These are phyloP conservation scores for Catagonus wagneri DNA, from an alignment of 2,113 vertebrate species.

Conservation along the genomic window DNA sequence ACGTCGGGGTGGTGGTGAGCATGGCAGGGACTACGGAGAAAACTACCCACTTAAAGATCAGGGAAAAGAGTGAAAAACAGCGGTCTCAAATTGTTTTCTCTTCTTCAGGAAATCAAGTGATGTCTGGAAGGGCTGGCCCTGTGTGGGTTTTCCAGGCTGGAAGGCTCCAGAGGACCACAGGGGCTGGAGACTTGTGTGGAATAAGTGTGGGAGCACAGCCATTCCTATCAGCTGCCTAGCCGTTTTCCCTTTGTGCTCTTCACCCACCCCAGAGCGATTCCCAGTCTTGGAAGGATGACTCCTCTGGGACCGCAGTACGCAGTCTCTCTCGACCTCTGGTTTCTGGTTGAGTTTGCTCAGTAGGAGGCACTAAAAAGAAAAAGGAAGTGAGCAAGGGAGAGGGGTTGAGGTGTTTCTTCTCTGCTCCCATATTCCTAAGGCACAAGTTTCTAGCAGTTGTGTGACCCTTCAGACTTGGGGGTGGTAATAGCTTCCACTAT, in stretches of 20 bases:
- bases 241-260: neutral
- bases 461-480: neutral
- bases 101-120: constrained; percentile 19
- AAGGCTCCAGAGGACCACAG: constrained; percentile 67
- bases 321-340: neutral
- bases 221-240: rapidly evolving
- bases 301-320: no score
- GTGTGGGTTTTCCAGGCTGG: constrained; percentile 61
- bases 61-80: neutral
- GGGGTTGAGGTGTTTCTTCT: neutral
- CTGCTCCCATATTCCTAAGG: neutral
- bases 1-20: no score
- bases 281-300: neutral
- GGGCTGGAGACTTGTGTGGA: constrained; percentile 11
- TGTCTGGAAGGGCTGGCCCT: neutral
- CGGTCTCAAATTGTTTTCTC: neutral
- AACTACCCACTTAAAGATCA: neutral
- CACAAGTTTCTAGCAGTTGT: neutral
- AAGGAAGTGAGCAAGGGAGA: neutral
- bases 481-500: rapidly evolving
- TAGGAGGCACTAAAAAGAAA: neutral
- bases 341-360: neutral
- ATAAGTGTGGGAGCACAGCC: neutral
- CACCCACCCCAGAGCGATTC: neutral
- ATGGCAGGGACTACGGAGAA: neutral